A percentile compares a stretch with the other conserved stretches of the same genome.
Conservation (phyloP, 2,888 invertebrate species). For the Melieria omissa region DNA sequence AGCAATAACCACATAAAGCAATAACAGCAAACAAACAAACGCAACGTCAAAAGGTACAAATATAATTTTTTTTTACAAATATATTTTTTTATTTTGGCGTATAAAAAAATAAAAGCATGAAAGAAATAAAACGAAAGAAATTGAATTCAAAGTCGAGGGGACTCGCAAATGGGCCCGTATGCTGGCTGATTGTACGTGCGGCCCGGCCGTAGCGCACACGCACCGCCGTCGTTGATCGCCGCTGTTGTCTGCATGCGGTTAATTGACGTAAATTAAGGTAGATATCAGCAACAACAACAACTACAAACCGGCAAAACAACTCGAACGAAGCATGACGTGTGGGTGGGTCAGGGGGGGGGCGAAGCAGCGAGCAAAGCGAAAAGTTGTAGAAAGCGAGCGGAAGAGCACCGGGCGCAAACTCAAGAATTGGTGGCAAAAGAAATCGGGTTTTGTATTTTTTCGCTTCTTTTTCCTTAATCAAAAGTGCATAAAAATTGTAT, state of each 20-base stretch:
- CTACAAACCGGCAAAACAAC: slow-evolving; percentile 5
- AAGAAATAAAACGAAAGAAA: not conserved
- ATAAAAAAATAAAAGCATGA: not conserved
- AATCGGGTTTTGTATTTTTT: too few species aligned
- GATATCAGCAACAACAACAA: slow-evolving; percentile 54
- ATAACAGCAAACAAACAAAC: too few species aligned
- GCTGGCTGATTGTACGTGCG: not conserved
- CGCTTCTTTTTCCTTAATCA: too few species aligned
- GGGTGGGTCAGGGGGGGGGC: too few species aligned
- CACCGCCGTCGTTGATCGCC: not conserved
- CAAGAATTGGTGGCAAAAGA: not conserved
- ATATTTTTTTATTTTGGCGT: not conserved
- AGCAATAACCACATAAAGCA: not conserved
- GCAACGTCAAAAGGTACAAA: not conserved
- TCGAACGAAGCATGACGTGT: too few species aligned
- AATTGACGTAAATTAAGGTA: slow-evolving; percentile 67
- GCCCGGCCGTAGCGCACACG: too few species aligned
- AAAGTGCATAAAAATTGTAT: too few species aligned
- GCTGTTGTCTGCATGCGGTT: slow-evolving; percentile 54
- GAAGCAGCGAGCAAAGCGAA: too few species aligned
- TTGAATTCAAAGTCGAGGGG: not conserved
- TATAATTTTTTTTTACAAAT: too few species aligned
- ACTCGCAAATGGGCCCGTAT: not conserved
- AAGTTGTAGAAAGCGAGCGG: not conserved
- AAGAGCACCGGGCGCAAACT: not conserved